A percentile compares a stretch with the other conserved stretches of the same genome.
Conservation (phyloP, 1,140 invertebrate species). For the Anadara kagoshimensis region DNA sequence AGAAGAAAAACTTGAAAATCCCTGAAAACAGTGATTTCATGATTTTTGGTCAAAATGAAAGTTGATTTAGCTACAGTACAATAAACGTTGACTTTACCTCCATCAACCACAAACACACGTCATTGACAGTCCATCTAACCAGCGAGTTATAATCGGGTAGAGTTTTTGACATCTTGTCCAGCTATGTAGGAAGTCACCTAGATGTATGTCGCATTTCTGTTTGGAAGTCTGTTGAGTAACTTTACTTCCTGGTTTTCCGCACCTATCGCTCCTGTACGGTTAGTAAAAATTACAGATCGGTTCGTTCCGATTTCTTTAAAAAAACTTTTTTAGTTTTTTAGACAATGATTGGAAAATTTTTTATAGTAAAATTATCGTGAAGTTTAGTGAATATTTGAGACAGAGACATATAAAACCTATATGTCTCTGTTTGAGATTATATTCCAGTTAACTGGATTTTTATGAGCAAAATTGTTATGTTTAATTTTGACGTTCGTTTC, state of each 20-base stretch:
- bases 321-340: background rate
- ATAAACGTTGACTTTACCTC: slow-evolving; percentile 12
- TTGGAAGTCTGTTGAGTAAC: slow-evolving; percentile 11
- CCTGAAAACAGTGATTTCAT: no score
- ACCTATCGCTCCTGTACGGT: background rate
- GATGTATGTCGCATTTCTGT: slow-evolving; percentile 1
- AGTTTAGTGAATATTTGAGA: no score
- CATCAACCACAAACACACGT: slow-evolving; percentile 31
- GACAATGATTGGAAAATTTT: background rate
- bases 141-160: slow-evolving; percentile 29
- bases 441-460: no score
- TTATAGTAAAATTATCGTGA: no score
- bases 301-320: slow-evolving; percentile 5
- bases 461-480: no score
- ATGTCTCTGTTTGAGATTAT: no score
- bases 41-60: no score
- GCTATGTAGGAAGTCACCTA: background rate
- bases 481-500: no score
- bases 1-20: no score
- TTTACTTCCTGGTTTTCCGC: slow-evolving; percentile 8
- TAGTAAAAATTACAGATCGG: background rate
- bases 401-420: no score
- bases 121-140: slow-evolving; percentile 33
- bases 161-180: slow-evolving; percentile 7
- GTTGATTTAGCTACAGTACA: no score